These are phyloP conservation scores for Diachrysia chrysitis DNA, from an alignment of 2,888 invertebrate genomes.

Conservation along the genomic window DNA sequence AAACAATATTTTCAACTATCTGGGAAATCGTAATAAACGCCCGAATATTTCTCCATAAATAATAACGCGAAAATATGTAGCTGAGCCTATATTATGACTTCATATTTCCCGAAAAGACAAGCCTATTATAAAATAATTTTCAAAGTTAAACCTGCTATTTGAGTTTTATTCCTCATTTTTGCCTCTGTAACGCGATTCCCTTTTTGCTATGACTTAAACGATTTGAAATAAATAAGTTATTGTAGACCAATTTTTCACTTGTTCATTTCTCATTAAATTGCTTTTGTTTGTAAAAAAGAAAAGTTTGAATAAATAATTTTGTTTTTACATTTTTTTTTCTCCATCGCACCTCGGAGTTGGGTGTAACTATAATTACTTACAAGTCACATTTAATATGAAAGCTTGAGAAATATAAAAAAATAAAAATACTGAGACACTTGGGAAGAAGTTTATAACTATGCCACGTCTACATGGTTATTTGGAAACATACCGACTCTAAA, in stretches of 20 bases:
- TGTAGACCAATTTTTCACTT: background rate
- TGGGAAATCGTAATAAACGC: slow-evolving; percentile 9
- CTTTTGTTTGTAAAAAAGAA: background rate
- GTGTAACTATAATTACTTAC: too few species aligned
- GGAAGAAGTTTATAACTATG: too few species aligned
- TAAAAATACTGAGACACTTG: too few species aligned
- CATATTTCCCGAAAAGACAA: slow-evolving; percentile 20
- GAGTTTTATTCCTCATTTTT: slow-evolving; percentile 23
- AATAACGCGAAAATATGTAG: slow-evolving; percentile 17
- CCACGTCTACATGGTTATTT: too few species aligned
- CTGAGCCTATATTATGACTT: slow-evolving; percentile 16
- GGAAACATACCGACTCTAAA: too few species aligned
- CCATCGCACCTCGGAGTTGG: too few species aligned
- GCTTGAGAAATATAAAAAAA: too few species aligned
- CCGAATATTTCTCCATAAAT: too few species aligned
- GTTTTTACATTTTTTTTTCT: background rate
- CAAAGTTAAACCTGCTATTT: slow-evolving; percentile 30
- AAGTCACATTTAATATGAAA: too few species aligned
- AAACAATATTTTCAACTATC: background rate
- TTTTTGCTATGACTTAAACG: background rate
- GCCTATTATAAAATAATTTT: slow-evolving; percentile 18
- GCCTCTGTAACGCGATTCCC: slow-evolving; percentile 13
- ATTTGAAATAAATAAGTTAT: background rate
- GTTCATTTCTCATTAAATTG: background rate
- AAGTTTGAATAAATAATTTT: background rate